Conservation (phyloP, 2,113 vertebrate genomes). For the Haemorhous mexicanus region DNA sequence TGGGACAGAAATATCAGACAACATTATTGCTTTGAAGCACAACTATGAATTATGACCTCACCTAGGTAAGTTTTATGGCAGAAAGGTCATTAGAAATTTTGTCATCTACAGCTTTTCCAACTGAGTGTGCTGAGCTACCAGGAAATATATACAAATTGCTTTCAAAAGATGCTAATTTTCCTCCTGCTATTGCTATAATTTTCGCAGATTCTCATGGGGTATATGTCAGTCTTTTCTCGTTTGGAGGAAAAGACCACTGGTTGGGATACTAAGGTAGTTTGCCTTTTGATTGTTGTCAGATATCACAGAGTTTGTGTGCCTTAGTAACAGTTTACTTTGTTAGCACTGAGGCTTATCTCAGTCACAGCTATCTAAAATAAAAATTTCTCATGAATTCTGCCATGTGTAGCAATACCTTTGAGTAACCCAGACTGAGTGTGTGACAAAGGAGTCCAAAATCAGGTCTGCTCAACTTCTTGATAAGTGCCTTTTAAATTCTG, state of each 20-base stretch:
- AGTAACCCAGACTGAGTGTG: neutral
- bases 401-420: neutral
- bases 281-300: neutral
- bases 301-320: neutral
- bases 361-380: neutral
- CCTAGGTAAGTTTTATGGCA: constrained; percentile 47
- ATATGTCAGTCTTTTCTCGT: neutral
- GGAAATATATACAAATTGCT: neutral
- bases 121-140: neutral
- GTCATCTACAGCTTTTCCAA: neutral
- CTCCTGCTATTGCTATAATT: neutral
- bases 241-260: neutral
- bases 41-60: constrained; percentile 12
- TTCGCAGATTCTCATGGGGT: neutral
- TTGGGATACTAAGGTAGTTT: neutral
- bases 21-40: constrained; percentile 4
- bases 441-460: neutral
- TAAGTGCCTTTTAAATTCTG: neutral
- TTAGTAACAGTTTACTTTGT: neutral
- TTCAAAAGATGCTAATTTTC: neutral
- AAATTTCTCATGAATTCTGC: neutral
- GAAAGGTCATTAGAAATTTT: constrained; percentile 45
- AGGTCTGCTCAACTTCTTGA: neutral
- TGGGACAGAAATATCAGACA: neutral
- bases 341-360: neutral